Evolutionary conservation across 2,888 invertebrate genomes (phyloP).

Genomic region (Plebejus anna): DNA sequence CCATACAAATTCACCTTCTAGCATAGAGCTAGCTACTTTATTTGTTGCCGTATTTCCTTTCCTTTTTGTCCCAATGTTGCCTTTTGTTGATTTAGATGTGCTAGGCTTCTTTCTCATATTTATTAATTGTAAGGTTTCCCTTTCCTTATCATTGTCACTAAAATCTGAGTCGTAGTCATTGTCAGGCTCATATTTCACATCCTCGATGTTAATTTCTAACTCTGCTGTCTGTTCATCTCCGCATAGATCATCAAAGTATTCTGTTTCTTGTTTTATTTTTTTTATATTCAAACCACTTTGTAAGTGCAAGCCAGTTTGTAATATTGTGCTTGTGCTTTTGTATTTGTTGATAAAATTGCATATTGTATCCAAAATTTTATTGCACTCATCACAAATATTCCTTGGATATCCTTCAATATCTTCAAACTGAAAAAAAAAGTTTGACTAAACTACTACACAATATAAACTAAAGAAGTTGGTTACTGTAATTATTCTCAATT

Average conservation of each 20-base stretch:
- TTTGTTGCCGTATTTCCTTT: constrained; percentile 42
- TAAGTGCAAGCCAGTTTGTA: constrained; percentile 49
- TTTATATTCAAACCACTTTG: constrained; percentile 43
- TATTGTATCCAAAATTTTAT: constrained; percentile 50
- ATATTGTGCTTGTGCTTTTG: constrained; percentile 51
- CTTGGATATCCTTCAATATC: constrained; percentile 62
- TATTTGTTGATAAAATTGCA: constrained; percentile 58
- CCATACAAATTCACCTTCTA: constrained; percentile 68
- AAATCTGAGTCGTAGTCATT: constrained; percentile 30
- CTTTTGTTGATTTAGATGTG: constrained; percentile 35
- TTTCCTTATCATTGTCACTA: constrained; percentile 34
- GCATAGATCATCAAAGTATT: constrained; percentile 37
- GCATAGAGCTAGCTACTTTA: constrained; percentile 61
- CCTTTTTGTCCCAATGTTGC: constrained; percentile 36
- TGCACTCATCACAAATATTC: constrained; percentile 58
- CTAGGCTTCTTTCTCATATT: constrained; percentile 33
- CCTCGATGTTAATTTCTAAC: constrained; percentile 32
- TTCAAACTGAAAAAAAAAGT: constrained; percentile 54
- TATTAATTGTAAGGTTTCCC: constrained; percentile 33
- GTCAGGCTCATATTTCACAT: constrained; percentile 32
- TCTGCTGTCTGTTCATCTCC: not conserved
- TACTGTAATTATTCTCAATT: not conserved
- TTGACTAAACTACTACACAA: not conserved
- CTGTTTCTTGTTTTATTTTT: constrained; percentile 51
- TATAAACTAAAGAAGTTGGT: not conserved